Evolutionary conservation across 1,140 invertebrate genomes (phyloP), one percentile per base, ranked within the genome.

Genomic region (Danaus plexippus): DNA sequence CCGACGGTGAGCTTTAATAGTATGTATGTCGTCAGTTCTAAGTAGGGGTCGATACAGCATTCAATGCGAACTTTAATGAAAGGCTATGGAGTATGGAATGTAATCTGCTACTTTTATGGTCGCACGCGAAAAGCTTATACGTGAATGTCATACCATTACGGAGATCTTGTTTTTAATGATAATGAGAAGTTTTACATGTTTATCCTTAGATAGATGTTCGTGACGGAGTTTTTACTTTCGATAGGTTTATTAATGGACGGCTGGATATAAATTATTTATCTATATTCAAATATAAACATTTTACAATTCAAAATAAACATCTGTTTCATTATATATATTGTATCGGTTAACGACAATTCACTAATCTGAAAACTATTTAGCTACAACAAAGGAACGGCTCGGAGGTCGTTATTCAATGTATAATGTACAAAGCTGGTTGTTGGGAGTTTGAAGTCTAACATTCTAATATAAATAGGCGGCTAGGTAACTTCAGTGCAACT

Each of bases 401-500:
- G 15, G 15, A 49, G 45, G 41, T 44, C 1, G 44, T 44, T 44
- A 48, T 40, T 18, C 13, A 49, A 50, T 42, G 54, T 41, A n/a
- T 55, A 47, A 13, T 45, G 52, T 2, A 61, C 52, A 55, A 60
- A 53, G 51, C 57, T 32, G 42, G 50, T 69, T 63, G 49, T 60
- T 50, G 55, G 50, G 58, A 57, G 53, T 60, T 61, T 54, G 59
- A 57, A 67, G 22, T 32, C 22, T 32, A 64, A 67, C 69, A 63
- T 75, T 75, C 66, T 67, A 67, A 65, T 62, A 66, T 64, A 67
- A 62, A 69, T 73, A 68, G 61, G 55, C 22, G 22, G 22, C 22
- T 64, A 63, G 68, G 69, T 69, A 67, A 67, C 72, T 73, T 72
- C 73, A 73, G 67, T 77, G 75, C 73, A 77, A 80, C 69, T 75